These are phyloP conservation scores for Leptopilina drosophilae DNA, from an alignment of 2,888 invertebrate genomes.

Conservation along the genomic window DNA sequence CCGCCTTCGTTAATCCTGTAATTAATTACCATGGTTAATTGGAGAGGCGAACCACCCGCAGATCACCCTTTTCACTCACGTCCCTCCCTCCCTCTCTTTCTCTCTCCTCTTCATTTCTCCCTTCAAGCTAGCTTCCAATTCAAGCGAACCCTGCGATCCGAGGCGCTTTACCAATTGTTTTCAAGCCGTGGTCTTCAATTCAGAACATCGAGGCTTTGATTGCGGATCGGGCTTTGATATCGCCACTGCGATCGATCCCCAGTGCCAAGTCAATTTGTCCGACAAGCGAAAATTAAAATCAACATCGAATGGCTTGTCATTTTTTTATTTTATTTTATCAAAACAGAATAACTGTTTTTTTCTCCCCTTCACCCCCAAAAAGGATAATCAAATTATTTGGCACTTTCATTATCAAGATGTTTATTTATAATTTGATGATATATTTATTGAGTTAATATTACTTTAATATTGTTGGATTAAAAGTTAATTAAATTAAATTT, in stretches of 20 bases:
- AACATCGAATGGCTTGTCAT: slow-evolving; percentile 25
- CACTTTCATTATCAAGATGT: background rate
- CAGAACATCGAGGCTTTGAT: slow-evolving; percentile 43
- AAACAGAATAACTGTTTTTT: slow-evolving; percentile 1
- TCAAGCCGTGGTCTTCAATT: slow-evolving; percentile 53
- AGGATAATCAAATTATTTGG: background rate
- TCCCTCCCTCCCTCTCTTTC: slow-evolving; percentile 17
- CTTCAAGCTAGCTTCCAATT: slow-evolving; percentile 46
- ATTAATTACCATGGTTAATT: slow-evolving; percentile 65
- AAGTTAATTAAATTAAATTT: too few species aligned
- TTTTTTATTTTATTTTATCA: background rate
- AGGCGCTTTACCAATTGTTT: slow-evolving; percentile 56
- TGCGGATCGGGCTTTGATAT: slow-evolving; percentile 46
- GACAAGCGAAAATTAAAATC: slow-evolving; percentile 34
- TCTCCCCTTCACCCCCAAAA: too few species aligned
- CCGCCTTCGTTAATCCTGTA: slow-evolving; percentile 61
- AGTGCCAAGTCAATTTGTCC: slow-evolving; percentile 39
- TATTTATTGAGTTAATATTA: too few species aligned
- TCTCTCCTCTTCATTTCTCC: slow-evolving; percentile 7
- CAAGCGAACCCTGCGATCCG: slow-evolving; percentile 46
- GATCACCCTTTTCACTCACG: slow-evolving; percentile 12
- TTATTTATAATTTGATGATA: too few species aligned
- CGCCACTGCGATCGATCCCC: slow-evolving; percentile 46
- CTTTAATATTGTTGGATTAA: too few species aligned
- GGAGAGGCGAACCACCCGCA: slow-evolving; percentile 54